Conservation (phyloP, 2,113 vertebrate genomes). For the Synodontis membranacea region DNA sequence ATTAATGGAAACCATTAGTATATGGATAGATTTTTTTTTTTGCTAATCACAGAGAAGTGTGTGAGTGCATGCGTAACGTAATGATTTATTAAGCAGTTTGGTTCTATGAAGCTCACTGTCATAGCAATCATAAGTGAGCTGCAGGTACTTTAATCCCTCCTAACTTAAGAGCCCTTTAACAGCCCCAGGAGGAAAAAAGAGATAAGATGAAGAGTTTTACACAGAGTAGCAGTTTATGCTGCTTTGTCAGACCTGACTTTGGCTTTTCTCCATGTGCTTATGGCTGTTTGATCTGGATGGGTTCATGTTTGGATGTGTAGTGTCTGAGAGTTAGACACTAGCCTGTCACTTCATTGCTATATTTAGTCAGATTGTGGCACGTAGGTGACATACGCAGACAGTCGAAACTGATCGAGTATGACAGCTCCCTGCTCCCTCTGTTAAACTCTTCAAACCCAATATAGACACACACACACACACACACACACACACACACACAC, state of each 20-base stretch:
- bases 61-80: background rate
- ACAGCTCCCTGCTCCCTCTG: constrained; percentile 47
- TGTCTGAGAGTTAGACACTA: constrained; percentile 27
- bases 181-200: background rate
- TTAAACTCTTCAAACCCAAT: constrained; percentile 24
- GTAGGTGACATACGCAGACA: constrained; percentile 46
- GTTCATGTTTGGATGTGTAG: constrained; percentile 37
- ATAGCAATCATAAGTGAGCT: background rate
- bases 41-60: background rate
- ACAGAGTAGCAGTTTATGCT: background rate
- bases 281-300: constrained; percentile 19
- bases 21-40: background rate
- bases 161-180: background rate
- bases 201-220: background rate
- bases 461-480: constrained; percentile 14
- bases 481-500: constrained; percentile 19
- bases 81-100: background rate
- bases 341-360: constrained; percentile 50
- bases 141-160: constrained; percentile 18
- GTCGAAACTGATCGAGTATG: constrained; percentile 50
- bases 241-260: constrained; percentile 14
- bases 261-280: background rate
- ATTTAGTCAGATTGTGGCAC: constrained; percentile 54
- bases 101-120: background rate
- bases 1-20: constrained; percentile 4